A percentile compares a stretch with the other conserved stretches of the same genome.
Conservation (phyloP, 2,888 invertebrate genomes). For the Sthenelais limicola region DNA sequence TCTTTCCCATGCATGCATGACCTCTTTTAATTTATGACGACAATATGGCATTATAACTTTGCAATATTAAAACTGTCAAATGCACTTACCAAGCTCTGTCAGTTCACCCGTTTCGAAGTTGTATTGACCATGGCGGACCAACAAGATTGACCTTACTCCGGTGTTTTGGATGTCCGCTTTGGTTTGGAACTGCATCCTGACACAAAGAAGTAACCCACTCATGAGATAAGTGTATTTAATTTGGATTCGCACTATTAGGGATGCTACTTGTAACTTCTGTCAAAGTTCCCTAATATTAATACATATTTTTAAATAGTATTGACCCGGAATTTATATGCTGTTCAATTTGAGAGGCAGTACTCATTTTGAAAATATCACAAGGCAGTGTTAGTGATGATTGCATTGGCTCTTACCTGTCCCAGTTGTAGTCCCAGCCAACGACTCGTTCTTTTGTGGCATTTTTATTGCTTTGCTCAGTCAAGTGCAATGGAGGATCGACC, state of each 20-base stretch:
- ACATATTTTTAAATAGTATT: not conserved
- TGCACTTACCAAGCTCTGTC: conserved; percentile 42
- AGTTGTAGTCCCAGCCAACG: conserved; percentile 30
- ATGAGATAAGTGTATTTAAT: not conserved
- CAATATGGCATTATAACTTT: too few species aligned
- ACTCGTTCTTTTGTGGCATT: too few species aligned
- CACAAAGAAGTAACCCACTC: not conserved
- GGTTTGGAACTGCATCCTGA: not conserved
- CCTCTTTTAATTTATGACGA: too few species aligned
- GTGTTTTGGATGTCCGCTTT: conserved; percentile 29
- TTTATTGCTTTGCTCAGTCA: too few species aligned
- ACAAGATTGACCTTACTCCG: conserved; percentile 40
- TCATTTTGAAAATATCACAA: too few species aligned
- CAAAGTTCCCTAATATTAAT: not conserved
- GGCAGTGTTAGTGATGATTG: too few species aligned
- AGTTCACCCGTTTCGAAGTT: conserved; percentile 47
- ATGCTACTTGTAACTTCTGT: not conserved
- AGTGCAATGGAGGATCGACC: too few species aligned
- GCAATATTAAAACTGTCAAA: too few species aligned
- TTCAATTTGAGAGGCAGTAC: too few species aligned
- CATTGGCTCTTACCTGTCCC: conserved; percentile 37
- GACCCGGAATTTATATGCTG: too few species aligned
- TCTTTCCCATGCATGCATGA: too few species aligned
- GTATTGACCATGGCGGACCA: conserved; percentile 51
- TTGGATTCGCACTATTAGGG: not conserved